phyloP scores from a whole-genome alignment of 1,140 invertebrate species.

The Mamestra configurata region DNA sequence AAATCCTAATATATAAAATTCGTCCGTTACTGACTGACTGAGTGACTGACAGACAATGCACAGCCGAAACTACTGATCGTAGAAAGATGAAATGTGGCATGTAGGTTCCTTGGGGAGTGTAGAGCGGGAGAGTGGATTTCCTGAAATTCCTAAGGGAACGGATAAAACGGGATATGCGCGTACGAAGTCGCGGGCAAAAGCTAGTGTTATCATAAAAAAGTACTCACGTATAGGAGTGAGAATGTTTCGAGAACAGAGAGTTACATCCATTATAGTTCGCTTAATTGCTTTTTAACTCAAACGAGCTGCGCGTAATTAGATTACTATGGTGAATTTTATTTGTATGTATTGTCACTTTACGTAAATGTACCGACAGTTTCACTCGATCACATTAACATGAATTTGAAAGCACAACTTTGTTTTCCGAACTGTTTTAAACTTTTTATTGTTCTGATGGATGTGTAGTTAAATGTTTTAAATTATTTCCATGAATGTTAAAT shows the following conservation, averaged over 20 bases:
- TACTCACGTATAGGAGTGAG: not conserved
- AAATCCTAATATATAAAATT: no score
- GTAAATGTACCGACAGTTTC: conserved; percentile 30
- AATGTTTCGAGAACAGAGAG: not conserved
- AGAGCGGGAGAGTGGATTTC: no score
- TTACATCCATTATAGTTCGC: conserved; percentile 4
- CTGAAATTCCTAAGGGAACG: no score
- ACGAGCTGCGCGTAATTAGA: conserved; percentile 33
- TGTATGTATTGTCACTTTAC: conserved; percentile 36
- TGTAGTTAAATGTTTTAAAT: not conserved
- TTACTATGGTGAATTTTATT: conserved; percentile 45
- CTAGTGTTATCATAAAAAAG: no score
- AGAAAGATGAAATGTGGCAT: no score
- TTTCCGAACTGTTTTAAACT: conserved; percentile 23
- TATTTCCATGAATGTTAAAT: not conserved
- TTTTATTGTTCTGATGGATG: not conserved
- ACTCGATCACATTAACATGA: conserved; percentile 39
- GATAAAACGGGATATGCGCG: no score
- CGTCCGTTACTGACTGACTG: no score
- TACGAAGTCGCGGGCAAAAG: no score
- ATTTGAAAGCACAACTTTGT: conserved; percentile 23
- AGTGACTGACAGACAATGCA: no score
- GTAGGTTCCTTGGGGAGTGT: no score
- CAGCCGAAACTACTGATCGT: no score
- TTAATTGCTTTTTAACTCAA: conserved; percentile 44